phyloP scores from a whole-genome alignment of 2,113 vertebrate genomes.

The Myotis davidii region DNA sequence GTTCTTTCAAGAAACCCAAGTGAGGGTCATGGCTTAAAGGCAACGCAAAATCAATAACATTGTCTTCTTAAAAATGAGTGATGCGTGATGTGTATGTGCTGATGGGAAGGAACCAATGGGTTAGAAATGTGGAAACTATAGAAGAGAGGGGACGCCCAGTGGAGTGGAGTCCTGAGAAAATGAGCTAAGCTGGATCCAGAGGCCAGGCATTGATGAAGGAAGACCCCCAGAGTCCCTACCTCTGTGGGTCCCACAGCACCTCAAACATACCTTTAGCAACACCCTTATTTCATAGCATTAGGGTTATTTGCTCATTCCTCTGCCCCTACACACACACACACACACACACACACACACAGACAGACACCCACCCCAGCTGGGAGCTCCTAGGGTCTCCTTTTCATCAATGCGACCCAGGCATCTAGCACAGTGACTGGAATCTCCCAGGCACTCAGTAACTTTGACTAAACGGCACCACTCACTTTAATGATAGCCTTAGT shows the following conservation, averaged over 20 bases:
- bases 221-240: not conserved
- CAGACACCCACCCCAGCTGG: not conserved
- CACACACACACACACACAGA: no score
- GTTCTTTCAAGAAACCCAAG: not conserved
- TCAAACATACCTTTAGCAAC: not conserved
- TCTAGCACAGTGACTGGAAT: not conserved
- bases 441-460: not conserved
- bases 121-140: not conserved
- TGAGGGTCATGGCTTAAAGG: not conserved
- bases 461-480: not conserved
- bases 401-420: not conserved
- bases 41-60: not conserved
- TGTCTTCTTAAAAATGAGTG: slow-evolving; percentile 8
- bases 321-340: no score
- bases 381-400: not conserved
- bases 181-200: not conserved
- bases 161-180: not conserved
- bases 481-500: not conserved
- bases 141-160: no score
- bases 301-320: not conserved
- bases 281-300: not conserved
- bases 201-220: not conserved
- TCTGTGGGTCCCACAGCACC: not conserved
- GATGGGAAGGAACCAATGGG: not conserved
- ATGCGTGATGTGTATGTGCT: not conserved